phyloP scores from a whole-genome alignment of 2,888 invertebrate species.

The Amphiduros pacificus region DNA sequence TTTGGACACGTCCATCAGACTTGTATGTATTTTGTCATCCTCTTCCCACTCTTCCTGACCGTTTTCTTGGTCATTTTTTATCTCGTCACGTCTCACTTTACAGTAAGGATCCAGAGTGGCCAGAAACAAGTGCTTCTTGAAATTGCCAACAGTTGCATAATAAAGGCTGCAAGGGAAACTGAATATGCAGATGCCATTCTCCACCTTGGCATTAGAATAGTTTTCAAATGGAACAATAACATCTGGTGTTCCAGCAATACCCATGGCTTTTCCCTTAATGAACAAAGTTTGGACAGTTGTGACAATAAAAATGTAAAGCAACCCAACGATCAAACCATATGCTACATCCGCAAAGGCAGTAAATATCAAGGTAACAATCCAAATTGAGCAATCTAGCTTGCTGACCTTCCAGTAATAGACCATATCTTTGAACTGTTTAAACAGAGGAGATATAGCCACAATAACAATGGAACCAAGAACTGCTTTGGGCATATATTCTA shows the following conservation, averaged over 20 bases:
- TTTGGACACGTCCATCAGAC: background rate
- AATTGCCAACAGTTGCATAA: slow-evolving; percentile 55
- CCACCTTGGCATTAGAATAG: slow-evolving; percentile 21
- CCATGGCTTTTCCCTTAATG: slow-evolving; percentile 44
- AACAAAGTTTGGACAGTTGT: slow-evolving; percentile 51
- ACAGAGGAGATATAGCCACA: slow-evolving; percentile 59
- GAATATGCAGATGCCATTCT: slow-evolving; percentile 50
- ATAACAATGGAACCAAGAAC: slow-evolving; percentile 60
- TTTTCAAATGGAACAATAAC: background rate
- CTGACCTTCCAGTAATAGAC: slow-evolving; percentile 74
- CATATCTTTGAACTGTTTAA: slow-evolving; percentile 72
- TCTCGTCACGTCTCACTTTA: background rate
- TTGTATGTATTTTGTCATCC: background rate
- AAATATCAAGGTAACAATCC: slow-evolving; percentile 47
- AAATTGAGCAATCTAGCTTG: slow-evolving; percentile 71
- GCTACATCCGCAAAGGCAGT: slow-evolving; percentile 52
- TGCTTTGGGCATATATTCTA: slow-evolving; percentile 49
- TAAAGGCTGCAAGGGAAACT: slow-evolving; percentile 51
- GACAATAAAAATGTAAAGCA: slow-evolving; percentile 42
- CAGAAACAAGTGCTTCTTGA: slow-evolving; percentile 45
- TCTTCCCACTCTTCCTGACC: background rate
- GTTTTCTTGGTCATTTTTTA: background rate
- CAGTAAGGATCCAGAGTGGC: slow-evolving; percentile 45
- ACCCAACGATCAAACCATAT: slow-evolving; percentile 51
- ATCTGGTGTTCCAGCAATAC: slow-evolving; percentile 30